Evolutionary conservation across 2,113 vertebrate species (phyloP).

Genomic region (Acanthisitta chloris): DNA sequence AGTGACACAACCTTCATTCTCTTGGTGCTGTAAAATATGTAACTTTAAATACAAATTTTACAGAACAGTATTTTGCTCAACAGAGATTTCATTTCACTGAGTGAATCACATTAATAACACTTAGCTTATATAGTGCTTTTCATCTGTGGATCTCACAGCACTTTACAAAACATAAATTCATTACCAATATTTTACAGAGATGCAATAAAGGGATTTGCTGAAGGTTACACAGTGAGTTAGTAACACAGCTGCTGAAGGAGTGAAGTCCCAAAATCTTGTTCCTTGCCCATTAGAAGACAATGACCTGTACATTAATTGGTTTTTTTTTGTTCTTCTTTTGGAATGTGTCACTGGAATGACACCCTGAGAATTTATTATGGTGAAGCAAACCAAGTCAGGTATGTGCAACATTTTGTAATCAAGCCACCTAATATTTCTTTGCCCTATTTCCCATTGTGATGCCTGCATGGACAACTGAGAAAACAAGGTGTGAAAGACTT

Average conservation of each 20-base stretch:
- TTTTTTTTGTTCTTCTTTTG: neutral
- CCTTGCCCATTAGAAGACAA: neutral
- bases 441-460: neutral
- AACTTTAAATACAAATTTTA: conserved; percentile 62
- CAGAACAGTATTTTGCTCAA: conserved; percentile 39
- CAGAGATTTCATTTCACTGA: conserved; percentile 64
- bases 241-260: conserved; percentile 7
- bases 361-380: neutral
- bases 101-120: conserved; percentile 65
- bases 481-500: neutral
- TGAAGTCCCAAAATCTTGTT: conserved; percentile 23
- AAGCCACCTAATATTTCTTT: neutral
- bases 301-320: neutral
- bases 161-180: conserved; percentile 64
- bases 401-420: neutral
- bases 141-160: conserved; percentile 53
- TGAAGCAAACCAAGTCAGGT: neutral
- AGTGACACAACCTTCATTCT: conserved; percentile 66
- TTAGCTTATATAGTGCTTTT: conserved; percentile 60
- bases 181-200: conserved; percentile 60
- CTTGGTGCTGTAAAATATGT: conserved; percentile 53
- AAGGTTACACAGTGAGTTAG: conserved; percentile 46
- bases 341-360: neutral
- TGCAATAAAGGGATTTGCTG: conserved; percentile 59
- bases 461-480: neutral